These are phyloP conservation scores for Aquatica leii DNA, from an alignment of 2,888 invertebrate genomes.

Conservation along the genomic window DNA sequence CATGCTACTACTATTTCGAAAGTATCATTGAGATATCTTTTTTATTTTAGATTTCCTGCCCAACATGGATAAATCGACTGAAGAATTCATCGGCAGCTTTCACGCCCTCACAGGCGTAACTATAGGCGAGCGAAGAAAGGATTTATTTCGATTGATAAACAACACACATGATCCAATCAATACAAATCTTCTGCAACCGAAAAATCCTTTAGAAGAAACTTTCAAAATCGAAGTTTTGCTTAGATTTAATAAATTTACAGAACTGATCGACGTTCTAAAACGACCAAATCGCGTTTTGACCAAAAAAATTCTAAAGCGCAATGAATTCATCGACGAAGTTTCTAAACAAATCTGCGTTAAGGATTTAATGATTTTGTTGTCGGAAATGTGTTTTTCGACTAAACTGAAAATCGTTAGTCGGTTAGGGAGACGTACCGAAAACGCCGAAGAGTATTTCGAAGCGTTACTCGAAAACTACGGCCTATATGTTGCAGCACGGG, in stretches of 20 bases:
- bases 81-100: constrained; percentile 21
- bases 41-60: too few relatives aligned
- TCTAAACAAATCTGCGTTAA: constrained; percentile 18
- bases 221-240: constrained; percentile 30
- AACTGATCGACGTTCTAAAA: constrained; percentile 30
- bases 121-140: constrained; percentile 5
- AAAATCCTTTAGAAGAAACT: constrained; percentile 16
- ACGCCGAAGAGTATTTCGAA: constrained; percentile 29
- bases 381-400: constrained; percentile 24
- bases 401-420: constrained; percentile 31
- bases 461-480: constrained; percentile 31
- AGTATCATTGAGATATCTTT: too few relatives aligned
- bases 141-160: background rate
- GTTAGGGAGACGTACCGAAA: constrained; percentile 14
- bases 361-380: constrained; percentile 24
- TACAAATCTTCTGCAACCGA: background rate
- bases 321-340: constrained; percentile 20
- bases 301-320: constrained; percentile 24
- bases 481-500: constrained; percentile 20
- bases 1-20: too few relatives aligned
- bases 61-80: background rate
- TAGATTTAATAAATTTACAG: constrained; percentile 19
- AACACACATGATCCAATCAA: background rate
- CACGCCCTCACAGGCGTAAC: constrained; percentile 15
- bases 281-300: constrained; percentile 24